Percentiles rank a stretch among this genome's conserved stretches.
Conservation (phyloP, 2,113 vertebrate species). For the Pycnonotus jocosus region DNA sequence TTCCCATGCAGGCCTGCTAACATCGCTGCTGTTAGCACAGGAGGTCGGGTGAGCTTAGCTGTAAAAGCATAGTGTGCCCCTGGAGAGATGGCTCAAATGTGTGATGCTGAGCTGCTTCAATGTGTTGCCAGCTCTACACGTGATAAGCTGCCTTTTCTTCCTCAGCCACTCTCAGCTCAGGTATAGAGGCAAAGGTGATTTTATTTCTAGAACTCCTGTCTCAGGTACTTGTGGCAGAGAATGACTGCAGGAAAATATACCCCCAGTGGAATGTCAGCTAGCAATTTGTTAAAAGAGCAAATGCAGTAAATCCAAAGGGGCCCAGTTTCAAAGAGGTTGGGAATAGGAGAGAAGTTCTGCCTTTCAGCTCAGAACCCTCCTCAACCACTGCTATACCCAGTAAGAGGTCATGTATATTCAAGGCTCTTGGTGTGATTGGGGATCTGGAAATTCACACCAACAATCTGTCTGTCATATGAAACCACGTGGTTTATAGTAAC, state of each 20-base stretch:
- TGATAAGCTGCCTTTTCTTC: neutral
- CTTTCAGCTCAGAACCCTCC: neutral
- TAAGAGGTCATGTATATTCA: accelerated
- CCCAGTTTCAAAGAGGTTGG: neutral
- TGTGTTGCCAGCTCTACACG: neutral
- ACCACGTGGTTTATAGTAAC: neutral
- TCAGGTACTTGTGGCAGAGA: neutral
- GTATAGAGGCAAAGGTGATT: neutral
- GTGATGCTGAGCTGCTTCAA: neutral
- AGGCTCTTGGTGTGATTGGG: neutral
- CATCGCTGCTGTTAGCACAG: neutral
- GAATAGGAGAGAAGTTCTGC: neutral
- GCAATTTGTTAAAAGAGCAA: neutral
- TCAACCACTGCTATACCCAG: neutral
- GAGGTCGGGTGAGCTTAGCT: neutral
- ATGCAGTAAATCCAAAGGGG: neutral
- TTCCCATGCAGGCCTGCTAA: neutral
- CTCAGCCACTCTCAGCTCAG: neutral
- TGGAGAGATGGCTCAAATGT: neutral
- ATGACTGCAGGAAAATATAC: neutral
- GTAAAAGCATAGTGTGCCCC: neutral
- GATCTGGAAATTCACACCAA: neutral
- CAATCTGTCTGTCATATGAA: neutral
- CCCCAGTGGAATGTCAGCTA: neutral
- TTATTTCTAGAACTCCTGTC: neutral